Evolutionary conservation across 2,797 vertebrate genomes (phyloP).

Genomic region (Alosa sapidissima): DNA sequence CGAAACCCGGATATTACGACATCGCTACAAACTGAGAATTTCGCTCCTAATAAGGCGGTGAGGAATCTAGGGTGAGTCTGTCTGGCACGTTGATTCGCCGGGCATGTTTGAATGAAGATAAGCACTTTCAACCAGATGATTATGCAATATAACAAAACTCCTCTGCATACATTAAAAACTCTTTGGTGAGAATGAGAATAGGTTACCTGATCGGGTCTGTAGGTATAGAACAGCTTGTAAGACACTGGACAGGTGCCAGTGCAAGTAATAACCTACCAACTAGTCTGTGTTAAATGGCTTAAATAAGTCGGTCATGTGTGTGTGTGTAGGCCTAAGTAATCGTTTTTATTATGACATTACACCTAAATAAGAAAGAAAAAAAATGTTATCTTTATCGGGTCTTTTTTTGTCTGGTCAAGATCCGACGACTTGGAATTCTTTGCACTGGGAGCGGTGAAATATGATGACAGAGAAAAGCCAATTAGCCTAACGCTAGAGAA

Average conservation of each 20-base stretch:
- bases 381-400: not conserved
- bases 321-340: not conserved
- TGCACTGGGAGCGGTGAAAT: not conserved
- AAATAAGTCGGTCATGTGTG: not conserved
- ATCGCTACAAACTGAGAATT: conserved; percentile 49
- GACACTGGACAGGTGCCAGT: not conserved
- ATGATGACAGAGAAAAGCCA: not conserved
- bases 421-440: not conserved
- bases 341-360: not conserved
- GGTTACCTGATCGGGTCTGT: not conserved
- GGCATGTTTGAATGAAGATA: conserved; percentile 21
- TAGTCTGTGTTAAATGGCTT: not conserved
- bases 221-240: not conserved
- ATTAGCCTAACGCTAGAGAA: not conserved
- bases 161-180: not conserved
- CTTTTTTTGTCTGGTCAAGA: not conserved
- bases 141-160: not conserved
- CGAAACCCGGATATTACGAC: conserved; percentile 51
- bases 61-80: conserved; percentile 49
- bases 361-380: not conserved
- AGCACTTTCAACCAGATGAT: not conserved
- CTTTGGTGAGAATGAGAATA: not conserved
- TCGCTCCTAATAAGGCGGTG: conserved; percentile 58
- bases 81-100: conserved; percentile 27
- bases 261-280: not conserved